Conservation (phyloP, 2,113 vertebrate genomes). For the Pelecanoides urinatrix region DNA sequence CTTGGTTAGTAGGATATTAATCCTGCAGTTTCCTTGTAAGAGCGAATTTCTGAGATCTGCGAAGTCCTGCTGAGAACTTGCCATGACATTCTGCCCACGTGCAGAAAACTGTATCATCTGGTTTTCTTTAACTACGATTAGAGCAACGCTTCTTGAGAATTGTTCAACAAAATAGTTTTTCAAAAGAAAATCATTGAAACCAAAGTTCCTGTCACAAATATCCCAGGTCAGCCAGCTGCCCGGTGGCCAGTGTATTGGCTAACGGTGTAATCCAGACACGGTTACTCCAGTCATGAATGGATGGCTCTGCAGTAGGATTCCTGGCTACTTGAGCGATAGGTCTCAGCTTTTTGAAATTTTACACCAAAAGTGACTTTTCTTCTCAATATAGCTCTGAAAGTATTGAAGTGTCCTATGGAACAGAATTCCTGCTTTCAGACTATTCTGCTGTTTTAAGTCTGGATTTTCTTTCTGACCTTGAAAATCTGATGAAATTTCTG, state of each 20-base stretch:
- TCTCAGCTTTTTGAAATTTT: background rate
- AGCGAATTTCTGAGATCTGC: background rate
- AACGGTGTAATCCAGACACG: accelerated
- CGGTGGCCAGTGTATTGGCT: background rate
- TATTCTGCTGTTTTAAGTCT: background rate
- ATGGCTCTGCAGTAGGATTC: background rate
- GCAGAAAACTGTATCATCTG: background rate
- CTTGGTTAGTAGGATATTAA: background rate
- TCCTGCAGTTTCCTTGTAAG: background rate
- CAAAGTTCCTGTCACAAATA: accelerated
- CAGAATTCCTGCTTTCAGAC: background rate
- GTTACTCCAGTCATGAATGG: background rate
- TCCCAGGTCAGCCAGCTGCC: background rate
- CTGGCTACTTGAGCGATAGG: background rate
- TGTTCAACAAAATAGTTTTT: background rate
- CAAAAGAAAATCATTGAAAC: background rate
- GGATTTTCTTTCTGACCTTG: background rate
- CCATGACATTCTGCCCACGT: background rate
- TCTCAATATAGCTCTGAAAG: background rate
- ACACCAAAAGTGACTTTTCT: background rate
- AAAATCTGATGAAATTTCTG: background rate
- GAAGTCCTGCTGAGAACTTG: background rate
- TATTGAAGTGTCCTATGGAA: background rate
- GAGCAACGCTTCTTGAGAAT: background rate
- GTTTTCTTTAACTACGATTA: background rate